A percentile compares a stretch with the other conserved stretches of the same genome.
Evolutionary conservation across 2,888 invertebrate species (phyloP).

Genomic region (Ormyrus thymus): DNA sequence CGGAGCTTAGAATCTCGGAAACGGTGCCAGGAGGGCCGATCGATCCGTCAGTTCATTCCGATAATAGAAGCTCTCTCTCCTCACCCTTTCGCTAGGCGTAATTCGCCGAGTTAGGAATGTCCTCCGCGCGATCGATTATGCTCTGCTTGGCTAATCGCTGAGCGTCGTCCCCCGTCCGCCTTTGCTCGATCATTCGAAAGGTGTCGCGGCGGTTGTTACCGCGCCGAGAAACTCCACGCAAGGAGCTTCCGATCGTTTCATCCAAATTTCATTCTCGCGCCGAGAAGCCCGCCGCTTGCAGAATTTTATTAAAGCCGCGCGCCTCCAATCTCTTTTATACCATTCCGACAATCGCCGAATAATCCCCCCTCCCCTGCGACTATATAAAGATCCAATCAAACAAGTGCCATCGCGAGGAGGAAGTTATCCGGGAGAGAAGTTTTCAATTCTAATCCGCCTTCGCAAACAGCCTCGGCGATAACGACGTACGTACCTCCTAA

Average conservation of each 20-base stretch:
- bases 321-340: background rate
- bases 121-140: background rate
- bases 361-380: background rate
- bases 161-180: background rate
- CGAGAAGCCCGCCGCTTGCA: background rate
- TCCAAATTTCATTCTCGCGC: background rate
- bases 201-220: background rate
- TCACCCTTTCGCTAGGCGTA: constrained; percentile 14
- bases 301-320: no score
- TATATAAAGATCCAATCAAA: constrained; percentile 40
- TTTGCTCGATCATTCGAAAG: constrained; percentile 8
- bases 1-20: constrained; percentile 33
- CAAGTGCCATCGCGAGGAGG: background rate
- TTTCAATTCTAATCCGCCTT: constrained; percentile 44
- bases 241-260: background rate
- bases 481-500: constrained; percentile 39
- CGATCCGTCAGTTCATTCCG: constrained; percentile 42
- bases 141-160: constrained; percentile 15
- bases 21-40: constrained; percentile 30
- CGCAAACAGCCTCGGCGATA: constrained; percentile 29
- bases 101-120: constrained; percentile 33
- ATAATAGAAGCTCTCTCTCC: constrained; percentile 9
- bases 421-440: constrained; percentile 12
- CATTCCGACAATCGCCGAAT: background rate
- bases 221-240: background rate